Base-by-base conservation (phyloP, 2,888 invertebrate genomes). In the Acleris literana region DNA sequence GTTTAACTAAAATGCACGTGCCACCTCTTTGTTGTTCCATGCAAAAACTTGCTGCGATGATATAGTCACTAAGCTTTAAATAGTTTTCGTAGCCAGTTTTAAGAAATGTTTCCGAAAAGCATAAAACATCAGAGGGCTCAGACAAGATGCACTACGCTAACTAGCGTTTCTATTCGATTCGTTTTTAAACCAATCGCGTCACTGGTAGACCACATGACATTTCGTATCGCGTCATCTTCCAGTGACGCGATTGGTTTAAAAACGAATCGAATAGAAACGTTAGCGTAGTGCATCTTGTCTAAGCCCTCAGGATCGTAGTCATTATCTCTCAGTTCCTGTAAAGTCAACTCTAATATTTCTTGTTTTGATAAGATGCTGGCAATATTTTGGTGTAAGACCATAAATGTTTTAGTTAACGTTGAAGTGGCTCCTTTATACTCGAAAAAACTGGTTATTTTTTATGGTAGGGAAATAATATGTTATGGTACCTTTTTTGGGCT, bases 401-500 rank as follows among this genome's bases (percentile, higher is more conserved):
- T 29, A 29, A 29, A 29, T 22, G 22, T 3, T 2, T 22, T 22
- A 3, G 29, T 29, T 29, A 2, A 6, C 1, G 29, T 7, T 7
- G 6, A 29, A 29, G 1, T 22, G 22, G 29, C 7, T 7, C 29
- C 7, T 17, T 9, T 17, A 54, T 17, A 2, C 5, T 1, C 4
- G n/a, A 29, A 53, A 33, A 33, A 11, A 18, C n/a, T 33, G 7
- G 13, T n/a, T 39, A 3, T 44, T 55, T 17, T 52, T 64, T 63
- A 71, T 54, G 7, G 7, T 7, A 7, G 6, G 29, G 7, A 29
- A 29, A 7, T 29, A 29, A 2, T 29, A 7, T 6, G 29, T 6
- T 29, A 29, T 29, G 7, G 29, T 29, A 7, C 29, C 29, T 7
- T 29, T 29, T 7, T 29, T 29, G 5, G 25, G 3, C 4, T 5